Evolutionary conservation across 2,797 vertebrate species (phyloP).

Genomic region (Florisuga fusca): DNA sequence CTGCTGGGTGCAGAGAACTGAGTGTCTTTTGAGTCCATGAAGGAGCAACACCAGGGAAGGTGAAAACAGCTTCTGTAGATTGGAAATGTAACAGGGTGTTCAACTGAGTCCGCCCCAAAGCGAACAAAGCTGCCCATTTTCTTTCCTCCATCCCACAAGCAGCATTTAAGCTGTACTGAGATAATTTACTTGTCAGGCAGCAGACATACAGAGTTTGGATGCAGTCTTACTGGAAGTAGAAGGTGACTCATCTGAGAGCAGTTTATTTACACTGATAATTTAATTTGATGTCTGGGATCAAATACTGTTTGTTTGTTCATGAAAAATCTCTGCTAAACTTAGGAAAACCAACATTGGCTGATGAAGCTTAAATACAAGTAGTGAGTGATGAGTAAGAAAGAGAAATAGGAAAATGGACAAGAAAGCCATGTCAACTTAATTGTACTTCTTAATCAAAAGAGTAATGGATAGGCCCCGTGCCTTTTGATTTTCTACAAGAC

Average conservation of each 20-base stretch:
- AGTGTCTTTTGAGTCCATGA: not conserved
- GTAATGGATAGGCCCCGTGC: not conserved
- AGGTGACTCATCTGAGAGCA: not conserved
- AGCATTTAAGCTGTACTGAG: not conserved
- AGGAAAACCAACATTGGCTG: not conserved
- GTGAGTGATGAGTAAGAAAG: not conserved
- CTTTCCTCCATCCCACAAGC: not conserved
- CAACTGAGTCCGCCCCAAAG: not conserved
- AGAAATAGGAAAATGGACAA: not conserved
- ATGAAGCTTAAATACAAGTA: not conserved
- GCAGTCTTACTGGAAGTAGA: not conserved
- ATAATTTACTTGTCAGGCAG: not conserved
- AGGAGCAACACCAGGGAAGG: not conserved
- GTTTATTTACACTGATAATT: not conserved
- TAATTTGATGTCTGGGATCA: constrained; percentile 9
- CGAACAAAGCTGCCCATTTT: not conserved
- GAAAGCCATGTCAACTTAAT: not conserved
- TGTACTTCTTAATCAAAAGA: not conserved
- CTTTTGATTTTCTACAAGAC: not conserved
- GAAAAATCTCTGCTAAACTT: not conserved
- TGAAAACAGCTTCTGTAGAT: not conserved
- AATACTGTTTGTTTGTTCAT: not conserved
- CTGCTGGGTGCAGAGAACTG: not conserved
- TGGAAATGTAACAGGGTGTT: not conserved
- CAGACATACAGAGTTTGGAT: not conserved